Evolutionary conservation across 2,113 vertebrate genomes (phyloP), one percentile per base, ranked within the genome.

Genomic region (Psittacara wagleri): DNA sequence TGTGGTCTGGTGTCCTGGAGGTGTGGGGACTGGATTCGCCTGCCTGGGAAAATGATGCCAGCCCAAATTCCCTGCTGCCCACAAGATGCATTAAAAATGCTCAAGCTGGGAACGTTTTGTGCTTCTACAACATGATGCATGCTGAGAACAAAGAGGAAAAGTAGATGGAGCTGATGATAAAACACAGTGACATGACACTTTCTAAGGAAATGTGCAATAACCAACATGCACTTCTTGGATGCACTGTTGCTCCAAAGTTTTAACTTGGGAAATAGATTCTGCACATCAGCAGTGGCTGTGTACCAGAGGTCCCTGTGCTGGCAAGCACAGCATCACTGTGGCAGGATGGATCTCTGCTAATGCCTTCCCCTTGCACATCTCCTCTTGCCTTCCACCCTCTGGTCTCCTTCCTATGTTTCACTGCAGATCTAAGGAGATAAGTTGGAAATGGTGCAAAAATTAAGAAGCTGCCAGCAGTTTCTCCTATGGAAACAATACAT

Each of bases 321-420:
- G 37, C 31, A 3, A 37, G 17, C 13, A 7, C 3, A 2, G 29
- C 16, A 1, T 17, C 25, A 6, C 18, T 11, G 29, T 11, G 10
- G 28, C 59, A 3, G 37, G 44, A 44, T 15, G 52, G 75, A 67
- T n/a, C 55, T 35, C 17, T 3, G 3, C 31, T 23, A 4, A 2
- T 1, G 7, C 37, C 59, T 35, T 57, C 22, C 28, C 49, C 51
- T 69, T 16, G 44, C 17, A 31, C 22, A 7, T 9, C 46, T 9
- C 39, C 23, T 28, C 28, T 18, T 44, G 9, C 52, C 39, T 76
- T 13, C 62, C 78, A 44, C 17, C 22, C 15, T 12, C 15, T 2
- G 3, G 17, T 23, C 23, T 44, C 25, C 17, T 68, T 22, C 77
- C 69, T 14, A 1, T 12, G 12, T 59, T 52, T 28, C 14, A 18